Conservation (phyloP, 2,797 vertebrate genomes). For the Spondyliosoma cantharus region DNA sequence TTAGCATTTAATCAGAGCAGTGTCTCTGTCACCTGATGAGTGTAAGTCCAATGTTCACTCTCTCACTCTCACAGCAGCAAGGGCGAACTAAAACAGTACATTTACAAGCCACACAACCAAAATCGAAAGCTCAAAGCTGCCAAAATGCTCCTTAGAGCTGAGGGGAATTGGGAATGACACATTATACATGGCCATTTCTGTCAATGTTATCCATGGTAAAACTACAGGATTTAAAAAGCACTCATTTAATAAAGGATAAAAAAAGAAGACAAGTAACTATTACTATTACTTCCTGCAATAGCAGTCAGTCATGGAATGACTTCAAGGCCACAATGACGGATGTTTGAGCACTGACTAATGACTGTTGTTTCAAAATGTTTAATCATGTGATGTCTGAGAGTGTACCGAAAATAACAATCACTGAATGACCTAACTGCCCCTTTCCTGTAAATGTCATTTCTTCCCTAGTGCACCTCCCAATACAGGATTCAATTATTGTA, state of each 20-base stretch:
- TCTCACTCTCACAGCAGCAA: not conserved
- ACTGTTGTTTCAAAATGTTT: constrained; percentile 34
- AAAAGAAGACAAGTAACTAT: not conserved
- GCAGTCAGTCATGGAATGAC: not conserved
- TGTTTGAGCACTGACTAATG: constrained; percentile 38
- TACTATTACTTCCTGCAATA: not conserved
- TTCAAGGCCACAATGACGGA: not conserved
- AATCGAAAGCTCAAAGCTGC: not conserved
- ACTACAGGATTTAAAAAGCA: no score
- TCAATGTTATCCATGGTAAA: not conserved
- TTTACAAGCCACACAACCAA: not conserved
- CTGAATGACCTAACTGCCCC: constrained; percentile 14
- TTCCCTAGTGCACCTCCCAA: constrained; percentile 1
- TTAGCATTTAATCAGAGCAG: not conserved
- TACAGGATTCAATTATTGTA: constrained; percentile 6
- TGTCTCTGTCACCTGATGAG: not conserved
- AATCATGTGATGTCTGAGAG: not conserved
- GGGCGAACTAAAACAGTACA: not conserved
- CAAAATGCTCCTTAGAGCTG: not conserved
- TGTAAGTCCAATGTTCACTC: not conserved
- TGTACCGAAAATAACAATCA: constrained; percentile 11
- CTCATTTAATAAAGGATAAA: no score
- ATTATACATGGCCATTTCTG: not conserved
- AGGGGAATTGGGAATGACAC: not conserved
- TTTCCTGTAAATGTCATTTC: constrained; percentile 31